phyloP scores from a whole-genome alignment of 2,888 invertebrate genomes.

The Phragmatobia fuliginosa region DNA sequence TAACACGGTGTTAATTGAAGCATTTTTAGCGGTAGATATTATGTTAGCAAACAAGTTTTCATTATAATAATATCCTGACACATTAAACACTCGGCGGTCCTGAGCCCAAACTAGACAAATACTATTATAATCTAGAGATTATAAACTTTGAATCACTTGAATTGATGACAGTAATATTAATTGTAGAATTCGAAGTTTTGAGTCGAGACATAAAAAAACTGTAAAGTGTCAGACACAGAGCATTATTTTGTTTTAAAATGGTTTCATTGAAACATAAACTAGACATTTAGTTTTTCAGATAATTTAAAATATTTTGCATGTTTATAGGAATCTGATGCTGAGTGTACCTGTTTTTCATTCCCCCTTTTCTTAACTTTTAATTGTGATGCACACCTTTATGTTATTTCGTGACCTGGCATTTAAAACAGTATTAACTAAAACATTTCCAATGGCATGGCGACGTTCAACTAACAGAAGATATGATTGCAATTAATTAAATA shows the following conservation, averaged over 20 bases:
- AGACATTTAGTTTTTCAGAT: neutral
- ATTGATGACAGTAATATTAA: neutral
- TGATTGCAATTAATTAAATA: conserved; percentile 21
- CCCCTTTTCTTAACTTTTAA: neutral
- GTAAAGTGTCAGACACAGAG: no score
- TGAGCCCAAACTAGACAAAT: no score
- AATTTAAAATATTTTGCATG: neutral
- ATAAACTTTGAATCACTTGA: neutral
- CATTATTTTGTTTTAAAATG: neutral
- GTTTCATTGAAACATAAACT: neutral
- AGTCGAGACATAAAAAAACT: no score
- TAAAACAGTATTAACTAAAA: conserved; percentile 50
- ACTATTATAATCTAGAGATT: no score
- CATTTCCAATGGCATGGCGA: conserved; percentile 40
- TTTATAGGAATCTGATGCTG: neutral
- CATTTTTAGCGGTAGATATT: neutral
- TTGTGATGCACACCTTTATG: conserved; percentile 21
- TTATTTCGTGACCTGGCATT: conserved; percentile 38
- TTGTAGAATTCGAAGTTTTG: neutral
- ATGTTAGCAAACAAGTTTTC: neutral
- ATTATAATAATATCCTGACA: neutral
- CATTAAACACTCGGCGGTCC: no score
- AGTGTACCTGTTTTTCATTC: neutral
- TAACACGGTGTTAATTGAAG: neutral
- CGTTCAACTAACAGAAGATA: conserved; percentile 21